A percentile compares a stretch with the other conserved stretches of the same genome.
These are phyloP conservation scores for Serinus canaria DNA, from an alignment of 2,113 vertebrate species.

Conservation along the genomic window DNA sequence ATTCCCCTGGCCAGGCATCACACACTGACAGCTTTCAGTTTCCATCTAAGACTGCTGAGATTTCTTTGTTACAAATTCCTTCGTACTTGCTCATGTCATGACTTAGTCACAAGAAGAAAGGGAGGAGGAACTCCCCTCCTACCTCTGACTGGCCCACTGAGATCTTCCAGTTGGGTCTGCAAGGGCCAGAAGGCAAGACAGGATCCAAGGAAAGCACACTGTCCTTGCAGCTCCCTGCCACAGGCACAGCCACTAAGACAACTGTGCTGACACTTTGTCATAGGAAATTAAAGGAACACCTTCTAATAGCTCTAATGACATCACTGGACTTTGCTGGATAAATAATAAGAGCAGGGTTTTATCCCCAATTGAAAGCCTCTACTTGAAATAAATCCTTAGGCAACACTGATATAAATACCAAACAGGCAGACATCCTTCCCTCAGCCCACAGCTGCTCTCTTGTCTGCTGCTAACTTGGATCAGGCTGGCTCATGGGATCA, in stretches of 20 bases:
- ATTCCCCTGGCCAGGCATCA: neutral
- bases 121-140: neutral
- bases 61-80: neutral
- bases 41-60: neutral
- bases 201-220: neutral
- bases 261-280: rapidly evolving
- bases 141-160: neutral
- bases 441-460: neutral
- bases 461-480: neutral
- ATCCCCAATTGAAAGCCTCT: neutral
- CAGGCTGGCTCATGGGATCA: neutral
- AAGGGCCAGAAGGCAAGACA: neutral
- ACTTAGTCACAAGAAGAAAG: neutral
- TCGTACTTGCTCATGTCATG: neutral
- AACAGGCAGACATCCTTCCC: neutral
- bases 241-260: neutral
- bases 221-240: neutral
- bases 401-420: neutral
- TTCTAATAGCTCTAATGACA: neutral
- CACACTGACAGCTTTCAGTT: neutral
- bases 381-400: neutral
- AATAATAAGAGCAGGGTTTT: neutral
- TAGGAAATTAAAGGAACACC: neutral
- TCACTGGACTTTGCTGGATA: neutral
- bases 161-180: neutral